Evolutionary conservation across 2,888 invertebrate species (phyloP), one percentile per base, ranked within the genome.

Genomic region (Lepidonotus clava): DNA sequence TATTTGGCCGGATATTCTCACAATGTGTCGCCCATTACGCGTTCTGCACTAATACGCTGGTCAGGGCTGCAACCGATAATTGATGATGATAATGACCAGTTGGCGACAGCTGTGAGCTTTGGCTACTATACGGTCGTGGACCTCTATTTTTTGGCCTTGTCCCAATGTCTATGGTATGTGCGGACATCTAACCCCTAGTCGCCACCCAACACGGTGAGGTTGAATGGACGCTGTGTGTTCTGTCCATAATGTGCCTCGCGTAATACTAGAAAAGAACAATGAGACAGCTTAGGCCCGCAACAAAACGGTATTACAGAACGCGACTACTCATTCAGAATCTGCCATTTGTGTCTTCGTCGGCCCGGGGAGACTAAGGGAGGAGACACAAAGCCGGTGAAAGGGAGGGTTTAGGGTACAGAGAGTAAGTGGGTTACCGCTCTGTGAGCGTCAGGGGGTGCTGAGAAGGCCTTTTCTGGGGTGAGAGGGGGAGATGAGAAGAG

Each of bases 241-340:
- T 56, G 56, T 56, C n/a, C 56, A n/a, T 56, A 56, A 56, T 56
- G 56, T 18, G 56, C 56, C 56, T n/a, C 56, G n/a, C 14, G 56
- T 56, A 56, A 18, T 56, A 56, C 56, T 46, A 6, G 18, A 46
- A n/a, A 56, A 56, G 56, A 56, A 56, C 56, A 56, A 56, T 56
- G 56, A 11, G 5, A 56, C 34, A 11, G 34, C 67, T 67, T 32
- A 34, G 67, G 28, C 32, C 32, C 34, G 67, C 67, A 67, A 67
- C 67, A 67, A 67, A 67, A 34, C 67, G 21, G 11, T 32, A 11
- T 34, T 67, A 28, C 67, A n/a, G 34, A 5, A 67, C 34, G 6
- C 5, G 5, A 28, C 32, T 8, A n/a, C n/a, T 56, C 56, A 21
- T 56, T 56, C 56, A n/a, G 56, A 5, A 5, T 21, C 11, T 34